Conservation (phyloP, 2,113 vertebrate species). For the Trichomycterus rosablanca region DNA sequence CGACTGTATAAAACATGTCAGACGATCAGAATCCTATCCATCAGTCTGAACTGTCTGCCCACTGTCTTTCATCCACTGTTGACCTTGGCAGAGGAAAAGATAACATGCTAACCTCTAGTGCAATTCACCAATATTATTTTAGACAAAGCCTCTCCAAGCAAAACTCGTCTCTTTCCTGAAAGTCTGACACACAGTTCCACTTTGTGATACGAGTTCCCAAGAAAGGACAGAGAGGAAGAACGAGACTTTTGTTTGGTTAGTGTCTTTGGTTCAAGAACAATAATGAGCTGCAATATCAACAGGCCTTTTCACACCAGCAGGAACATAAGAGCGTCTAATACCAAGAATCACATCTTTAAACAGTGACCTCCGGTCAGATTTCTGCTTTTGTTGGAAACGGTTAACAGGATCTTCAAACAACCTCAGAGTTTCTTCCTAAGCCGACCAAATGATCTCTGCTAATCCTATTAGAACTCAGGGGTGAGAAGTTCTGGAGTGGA, state of each 20-base stretch:
- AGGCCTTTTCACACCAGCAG: neutral
- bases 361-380: neutral
- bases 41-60: neutral
- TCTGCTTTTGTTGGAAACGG: neutral
- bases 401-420: neutral
- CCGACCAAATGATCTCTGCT: neutral
- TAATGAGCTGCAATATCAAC: neutral
- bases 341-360: neutral
- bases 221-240: neutral
- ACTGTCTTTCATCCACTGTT: conserved; percentile 1
- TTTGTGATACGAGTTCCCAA: too few relatives aligned
- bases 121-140: conserved; percentile 17
- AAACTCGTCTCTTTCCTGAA: conserved; percentile 18
- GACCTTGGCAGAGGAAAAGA: conserved; percentile 18
- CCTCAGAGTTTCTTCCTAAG: neutral
- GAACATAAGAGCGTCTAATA: neutral
- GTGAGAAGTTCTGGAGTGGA: neutral
- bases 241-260: neutral
- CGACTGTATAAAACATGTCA: neutral
- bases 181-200: conserved; percentile 17
- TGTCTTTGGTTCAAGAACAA: neutral
- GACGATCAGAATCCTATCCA: neutral
- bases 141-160: conserved; percentile 5
- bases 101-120: conserved; percentile 2
- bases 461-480: conserved; percentile 8